Evolutionary conservation across 2,113 vertebrate genomes (phyloP).

Genomic region (Thunnus maccoyii): DNA sequence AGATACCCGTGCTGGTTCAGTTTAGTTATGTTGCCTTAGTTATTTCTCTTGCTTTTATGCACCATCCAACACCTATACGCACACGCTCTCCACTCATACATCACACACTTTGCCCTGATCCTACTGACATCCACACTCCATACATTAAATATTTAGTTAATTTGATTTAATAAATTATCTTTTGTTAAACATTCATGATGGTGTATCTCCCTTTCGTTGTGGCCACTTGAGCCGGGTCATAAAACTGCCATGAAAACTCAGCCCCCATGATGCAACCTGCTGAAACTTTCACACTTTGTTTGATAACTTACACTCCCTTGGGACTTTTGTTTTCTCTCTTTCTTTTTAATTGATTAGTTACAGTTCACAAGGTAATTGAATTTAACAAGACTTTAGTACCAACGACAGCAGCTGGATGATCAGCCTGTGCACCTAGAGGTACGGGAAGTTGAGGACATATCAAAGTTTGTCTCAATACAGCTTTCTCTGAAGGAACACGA

Average conservation of each 20-base stretch:
- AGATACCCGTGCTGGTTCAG: no score
- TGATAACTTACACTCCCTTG: slow-evolving; percentile 36
- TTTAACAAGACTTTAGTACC: slow-evolving; percentile 44
- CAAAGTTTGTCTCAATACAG: slow-evolving; percentile 65
- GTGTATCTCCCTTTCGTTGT: no score
- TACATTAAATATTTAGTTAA: no score
- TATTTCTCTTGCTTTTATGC: no score
- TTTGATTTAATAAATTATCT: no score
- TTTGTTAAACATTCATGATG: no score
- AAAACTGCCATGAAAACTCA: slow-evolving; percentile 4
- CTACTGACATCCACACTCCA: no score
- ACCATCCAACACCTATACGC: no score
- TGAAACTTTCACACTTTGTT: slow-evolving; percentile 45
- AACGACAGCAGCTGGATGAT: slow-evolving; percentile 67
- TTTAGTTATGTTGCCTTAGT: no score
- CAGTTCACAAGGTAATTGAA: slow-evolving; percentile 46
- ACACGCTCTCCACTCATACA: no score
- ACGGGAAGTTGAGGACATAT: slow-evolving; percentile 49
- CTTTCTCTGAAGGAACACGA: slow-evolving; percentile 40
- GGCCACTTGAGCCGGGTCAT: no score
- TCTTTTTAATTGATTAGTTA: slow-evolving; percentile 49
- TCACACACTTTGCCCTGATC: no score
- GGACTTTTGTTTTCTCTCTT: slow-evolving; percentile 5
- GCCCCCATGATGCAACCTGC: slow-evolving; percentile 61
- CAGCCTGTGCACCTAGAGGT: slow-evolving; percentile 42